phyloP scores from a whole-genome alignment of 2,888 invertebrate genomes.

The Zygaena filipendulae region DNA sequence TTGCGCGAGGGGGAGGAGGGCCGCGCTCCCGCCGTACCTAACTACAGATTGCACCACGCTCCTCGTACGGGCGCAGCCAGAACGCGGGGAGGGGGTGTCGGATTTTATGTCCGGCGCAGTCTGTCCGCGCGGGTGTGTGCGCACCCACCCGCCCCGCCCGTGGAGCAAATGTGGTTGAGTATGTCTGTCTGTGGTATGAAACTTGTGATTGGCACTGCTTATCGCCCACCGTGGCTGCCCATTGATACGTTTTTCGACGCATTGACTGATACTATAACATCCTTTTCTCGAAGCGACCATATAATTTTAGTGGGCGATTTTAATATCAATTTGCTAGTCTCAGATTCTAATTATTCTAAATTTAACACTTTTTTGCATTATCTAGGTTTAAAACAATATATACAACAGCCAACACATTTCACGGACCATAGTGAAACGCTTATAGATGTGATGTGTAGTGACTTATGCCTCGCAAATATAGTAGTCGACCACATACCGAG shows the following conservation, averaged over 20 bases:
- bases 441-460: constrained; percentile 13
- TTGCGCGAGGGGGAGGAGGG: constrained; percentile 7
- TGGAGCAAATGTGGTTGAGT: constrained; percentile 9
- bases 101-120: constrained; percentile 6
- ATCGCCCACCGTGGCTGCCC: constrained; percentile 6
- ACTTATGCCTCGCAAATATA: constrained; percentile 5
- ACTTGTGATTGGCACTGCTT: constrained; percentile 6
- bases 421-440: constrained; percentile 12
- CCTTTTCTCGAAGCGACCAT: constrained; percentile 2
- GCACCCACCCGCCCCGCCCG: background rate
- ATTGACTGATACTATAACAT: constrained; percentile 3
- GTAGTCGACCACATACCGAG: constrained; percentile 5
- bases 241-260: constrained; percentile 4
- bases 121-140: background rate
- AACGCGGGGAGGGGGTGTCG: constrained; percentile 10
- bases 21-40: constrained; percentile 8
- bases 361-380: too few species aligned
- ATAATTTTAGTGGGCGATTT: constrained; percentile 6
- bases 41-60: constrained; percentile 9
- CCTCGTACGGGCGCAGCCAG: constrained; percentile 5
- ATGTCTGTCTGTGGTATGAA: background rate
- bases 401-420: constrained; percentile 12
- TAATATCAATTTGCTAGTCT: constrained; percentile 4
- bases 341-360: background rate
- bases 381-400: constrained; percentile 5